A percentile compares a stretch with the other conserved stretches of the same genome.
phyloP scores from a whole-genome alignment of 2,113 vertebrate species.

The Atrichornis clamosus region DNA sequence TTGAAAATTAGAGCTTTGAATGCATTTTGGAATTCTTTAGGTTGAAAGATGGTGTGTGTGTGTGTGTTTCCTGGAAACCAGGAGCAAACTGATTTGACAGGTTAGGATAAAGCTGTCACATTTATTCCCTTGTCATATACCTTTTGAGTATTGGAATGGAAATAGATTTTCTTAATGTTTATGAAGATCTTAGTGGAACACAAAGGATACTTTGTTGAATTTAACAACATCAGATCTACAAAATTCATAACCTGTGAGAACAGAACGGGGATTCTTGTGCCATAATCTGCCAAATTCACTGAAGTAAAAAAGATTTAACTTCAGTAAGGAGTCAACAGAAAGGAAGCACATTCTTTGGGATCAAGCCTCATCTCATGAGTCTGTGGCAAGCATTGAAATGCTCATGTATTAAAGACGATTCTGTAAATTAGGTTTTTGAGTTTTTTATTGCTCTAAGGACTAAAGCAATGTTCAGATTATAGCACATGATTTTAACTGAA shows the following conservation, averaged over 20 bases:
- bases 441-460: constrained; percentile 14
- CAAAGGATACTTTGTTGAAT: background rate
- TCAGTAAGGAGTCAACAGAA: background rate
- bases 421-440: background rate
- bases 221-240: background rate
- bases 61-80: background rate
- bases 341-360: background rate
- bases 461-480: background rate
- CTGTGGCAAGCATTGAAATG: background rate
- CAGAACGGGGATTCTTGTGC: background rate
- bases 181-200: background rate
- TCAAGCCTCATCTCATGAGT: background rate
- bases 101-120: background rate
- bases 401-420: constrained; percentile 37
- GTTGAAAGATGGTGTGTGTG: background rate
- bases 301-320: background rate
- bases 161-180: background rate
- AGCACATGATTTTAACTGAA: background rate
- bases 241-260: background rate
- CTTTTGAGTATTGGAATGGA: background rate
- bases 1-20: background rate
- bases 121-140: background rate
- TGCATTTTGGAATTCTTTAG: background rate
- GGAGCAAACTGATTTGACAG: background rate
- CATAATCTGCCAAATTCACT: background rate